Percentiles rank a stretch among this genome's conserved stretches.
phyloP scores from a whole-genome alignment of 2,797 vertebrate genomes.

The Lophotriccus pileatus region DNA sequence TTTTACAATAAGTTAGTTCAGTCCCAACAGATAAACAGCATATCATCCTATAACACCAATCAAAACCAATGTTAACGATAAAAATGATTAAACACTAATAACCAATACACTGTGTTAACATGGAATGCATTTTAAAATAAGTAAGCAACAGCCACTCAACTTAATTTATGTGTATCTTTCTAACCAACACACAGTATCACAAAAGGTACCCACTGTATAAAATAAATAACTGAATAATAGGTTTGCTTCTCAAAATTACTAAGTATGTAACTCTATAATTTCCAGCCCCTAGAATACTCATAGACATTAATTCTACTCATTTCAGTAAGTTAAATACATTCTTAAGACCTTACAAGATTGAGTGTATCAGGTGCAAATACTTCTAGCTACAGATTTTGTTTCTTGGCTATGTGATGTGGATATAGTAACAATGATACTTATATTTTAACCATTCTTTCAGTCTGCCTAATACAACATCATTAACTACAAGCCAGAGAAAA shows the following conservation, averaged over 20 bases:
- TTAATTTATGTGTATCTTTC: neutral
- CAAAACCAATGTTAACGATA: neutral
- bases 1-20: constrained; percentile 21
- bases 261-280: neutral
- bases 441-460: constrained; percentile 12
- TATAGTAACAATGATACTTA: neutral
- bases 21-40: constrained; percentile 26
- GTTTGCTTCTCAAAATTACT: neutral
- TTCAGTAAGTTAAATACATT: neutral
- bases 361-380: neutral
- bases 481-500: neutral
- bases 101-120: neutral
- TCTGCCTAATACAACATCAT: neutral
- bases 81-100: neutral
- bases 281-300: neutral
- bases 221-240: neutral
- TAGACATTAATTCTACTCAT: neutral
- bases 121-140: constrained; percentile 12
- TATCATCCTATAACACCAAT: neutral
- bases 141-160: neutral
- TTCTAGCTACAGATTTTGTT: neutral
- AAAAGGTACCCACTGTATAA: neutral
- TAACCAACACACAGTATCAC: neutral
- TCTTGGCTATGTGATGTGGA: neutral
- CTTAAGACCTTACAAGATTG: neutral